Percentiles rank a stretch among this genome's conserved stretches.
Evolutionary conservation across 2,797 vertebrate genomes (phyloP).

Genomic region (Loriculus beryllinus): DNA sequence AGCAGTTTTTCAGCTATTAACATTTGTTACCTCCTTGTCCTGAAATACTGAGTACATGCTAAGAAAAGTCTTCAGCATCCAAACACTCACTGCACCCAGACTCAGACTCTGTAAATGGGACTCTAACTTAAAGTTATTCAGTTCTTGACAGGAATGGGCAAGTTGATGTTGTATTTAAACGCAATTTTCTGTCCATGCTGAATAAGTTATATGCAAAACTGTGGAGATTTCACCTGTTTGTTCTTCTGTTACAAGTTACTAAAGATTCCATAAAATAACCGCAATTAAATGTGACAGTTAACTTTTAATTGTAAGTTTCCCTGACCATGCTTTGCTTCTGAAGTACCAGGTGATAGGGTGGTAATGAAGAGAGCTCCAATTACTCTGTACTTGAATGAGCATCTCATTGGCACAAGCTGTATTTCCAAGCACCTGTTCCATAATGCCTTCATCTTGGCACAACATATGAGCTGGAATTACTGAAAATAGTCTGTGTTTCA

Average conservation of each 20-base stretch:
- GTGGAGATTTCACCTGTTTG: neutral
- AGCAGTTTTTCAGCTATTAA: constrained; percentile 43
- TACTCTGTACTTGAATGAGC: neutral
- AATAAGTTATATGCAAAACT: neutral
- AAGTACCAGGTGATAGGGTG: neutral
- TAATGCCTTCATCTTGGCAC: neutral
- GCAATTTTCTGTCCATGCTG: neutral
- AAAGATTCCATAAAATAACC: neutral
- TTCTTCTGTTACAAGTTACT: neutral
- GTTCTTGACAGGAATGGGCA: neutral
- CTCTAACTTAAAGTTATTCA: neutral
- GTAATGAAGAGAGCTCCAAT: neutral
- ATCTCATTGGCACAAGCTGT: neutral
- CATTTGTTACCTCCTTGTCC: constrained; percentile 18
- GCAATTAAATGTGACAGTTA: neutral
- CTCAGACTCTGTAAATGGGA: neutral
- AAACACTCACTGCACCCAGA: neutral
- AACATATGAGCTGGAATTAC: neutral
- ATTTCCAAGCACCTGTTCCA: neutral
- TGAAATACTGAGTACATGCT: neutral
- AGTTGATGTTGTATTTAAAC: neutral
- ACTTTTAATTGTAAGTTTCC: neutral
- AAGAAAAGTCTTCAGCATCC: neutral
- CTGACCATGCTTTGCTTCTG: neutral
- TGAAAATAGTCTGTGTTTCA: neutral